Conservation (phyloP, 2,888 invertebrate species). For the Xanthia togata region DNA sequence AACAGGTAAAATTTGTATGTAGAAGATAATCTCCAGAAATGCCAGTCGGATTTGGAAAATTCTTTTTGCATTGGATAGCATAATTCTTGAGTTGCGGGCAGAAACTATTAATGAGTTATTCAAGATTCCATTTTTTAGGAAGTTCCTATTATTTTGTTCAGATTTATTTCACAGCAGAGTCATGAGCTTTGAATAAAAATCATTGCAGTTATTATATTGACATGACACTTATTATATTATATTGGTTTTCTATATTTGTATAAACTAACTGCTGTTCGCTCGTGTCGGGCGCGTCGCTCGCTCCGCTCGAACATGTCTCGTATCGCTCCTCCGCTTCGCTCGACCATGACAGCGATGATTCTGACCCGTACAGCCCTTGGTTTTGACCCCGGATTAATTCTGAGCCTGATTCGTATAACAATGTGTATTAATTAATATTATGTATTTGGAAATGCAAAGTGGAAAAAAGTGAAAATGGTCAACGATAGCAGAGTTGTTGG, state of each 20-base stretch:
- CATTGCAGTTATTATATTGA: no score
- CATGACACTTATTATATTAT: no score
- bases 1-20: no score
- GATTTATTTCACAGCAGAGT: no score
- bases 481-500: background rate
- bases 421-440: background rate
- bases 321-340: constrained; percentile 95
- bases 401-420: constrained; percentile 62
- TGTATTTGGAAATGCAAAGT: background rate
- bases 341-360: constrained; percentile 86
- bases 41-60: no score
- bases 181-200: no score
- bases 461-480: background rate
- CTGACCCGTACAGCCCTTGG: constrained; percentile 74
- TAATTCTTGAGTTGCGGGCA: no score
- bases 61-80: no score
- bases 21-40: no score
- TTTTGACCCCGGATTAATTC: constrained; percentile 72
- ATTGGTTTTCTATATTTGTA: background rate
- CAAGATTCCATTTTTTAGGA: no score
- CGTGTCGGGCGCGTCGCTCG: constrained; percentile 81
- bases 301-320: constrained; percentile 96
- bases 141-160: no score
- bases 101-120: no score
- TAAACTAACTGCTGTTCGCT: constrained; percentile 63